Conservation (phyloP, 2,888 invertebrate species). For the Drosophila subsilvestris region DNA sequence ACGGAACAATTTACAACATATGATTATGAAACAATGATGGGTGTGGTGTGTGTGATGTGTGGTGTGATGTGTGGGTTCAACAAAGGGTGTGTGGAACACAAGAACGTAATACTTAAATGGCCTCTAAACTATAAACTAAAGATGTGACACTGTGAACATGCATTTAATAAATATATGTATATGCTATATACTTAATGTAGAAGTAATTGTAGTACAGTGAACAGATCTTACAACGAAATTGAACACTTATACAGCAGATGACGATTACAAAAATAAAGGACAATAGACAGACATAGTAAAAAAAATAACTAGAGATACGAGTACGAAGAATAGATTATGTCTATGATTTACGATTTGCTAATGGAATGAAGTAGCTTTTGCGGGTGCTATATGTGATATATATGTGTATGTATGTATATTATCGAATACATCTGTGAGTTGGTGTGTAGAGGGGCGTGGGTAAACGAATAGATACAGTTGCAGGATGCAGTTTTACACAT, state of each 20-base stretch:
- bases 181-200: constrained; percentile 12
- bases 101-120: constrained; percentile 43
- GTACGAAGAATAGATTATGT: constrained; percentile 6
- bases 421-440: constrained; percentile 3
- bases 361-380: constrained; percentile 66
- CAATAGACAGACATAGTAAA: neutral
- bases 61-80: constrained; percentile 12
- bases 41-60: neutral
- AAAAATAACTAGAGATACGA: constrained; percentile 1
- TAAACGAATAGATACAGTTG: constrained; percentile 18
- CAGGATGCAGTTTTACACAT: constrained; percentile 1
- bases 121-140: constrained; percentile 42
- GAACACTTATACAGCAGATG: constrained; percentile 34
- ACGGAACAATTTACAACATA: constrained; percentile 79
- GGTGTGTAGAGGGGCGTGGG: neutral
- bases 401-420: constrained; percentile 6
- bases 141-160: constrained; percentile 12
- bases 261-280: constrained; percentile 35
- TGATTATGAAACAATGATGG: constrained; percentile 76
- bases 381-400: constrained; percentile 23
- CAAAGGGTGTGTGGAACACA: constrained; percentile 35
- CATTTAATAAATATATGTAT: constrained; percentile 21
- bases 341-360: constrained; percentile 52
- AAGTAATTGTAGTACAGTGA: constrained; percentile 3
- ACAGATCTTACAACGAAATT: constrained; percentile 16